These are phyloP conservation scores for Pimephales promelas DNA, from an alignment of 2,113 vertebrate genomes.

Conservation along the genomic window DNA sequence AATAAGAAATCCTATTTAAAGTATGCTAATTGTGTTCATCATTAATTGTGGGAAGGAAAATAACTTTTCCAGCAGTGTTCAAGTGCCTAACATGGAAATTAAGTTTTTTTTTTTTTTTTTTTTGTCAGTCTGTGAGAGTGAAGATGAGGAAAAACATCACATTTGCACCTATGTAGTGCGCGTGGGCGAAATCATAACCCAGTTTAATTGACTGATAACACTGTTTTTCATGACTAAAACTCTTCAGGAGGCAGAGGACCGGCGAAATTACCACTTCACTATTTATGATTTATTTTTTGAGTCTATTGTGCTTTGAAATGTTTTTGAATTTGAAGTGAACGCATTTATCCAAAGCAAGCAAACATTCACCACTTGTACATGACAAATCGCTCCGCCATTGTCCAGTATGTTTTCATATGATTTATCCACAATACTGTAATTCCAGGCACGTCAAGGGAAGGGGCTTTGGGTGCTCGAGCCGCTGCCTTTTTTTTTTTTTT, in stretches of 20 bases:
- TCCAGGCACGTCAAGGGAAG: too few species aligned
- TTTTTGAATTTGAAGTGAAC: conserved; percentile 19
- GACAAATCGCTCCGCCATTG: not conserved
- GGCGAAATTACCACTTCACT: not conserved
- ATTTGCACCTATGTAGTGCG: not conserved
- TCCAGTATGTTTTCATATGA: not conserved
- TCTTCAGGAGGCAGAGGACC: not conserved
- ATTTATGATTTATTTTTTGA: not conserved
- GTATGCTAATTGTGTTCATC: not conserved
- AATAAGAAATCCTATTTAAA: not conserved
- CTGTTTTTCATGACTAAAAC: conserved; percentile 3
- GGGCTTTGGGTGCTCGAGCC: too few species aligned
- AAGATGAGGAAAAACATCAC: not conserved
- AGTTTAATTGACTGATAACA: conserved; percentile 2
- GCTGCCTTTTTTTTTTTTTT: too few species aligned
- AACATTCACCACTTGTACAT: not conserved
- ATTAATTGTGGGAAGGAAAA: not conserved
- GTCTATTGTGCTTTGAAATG: conserved; percentile 14
- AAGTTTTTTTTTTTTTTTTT: too few species aligned
- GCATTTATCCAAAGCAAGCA: conserved; percentile 3
- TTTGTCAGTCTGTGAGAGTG: not conserved
- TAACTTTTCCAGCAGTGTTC: not conserved
- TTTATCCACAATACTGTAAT: not conserved
- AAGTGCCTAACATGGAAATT: not conserved
- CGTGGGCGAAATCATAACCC: conserved; percentile 15